Evolutionary conservation across 2,888 invertebrate genomes (phyloP).

Genomic region (Allolobophora icterica): DNA sequence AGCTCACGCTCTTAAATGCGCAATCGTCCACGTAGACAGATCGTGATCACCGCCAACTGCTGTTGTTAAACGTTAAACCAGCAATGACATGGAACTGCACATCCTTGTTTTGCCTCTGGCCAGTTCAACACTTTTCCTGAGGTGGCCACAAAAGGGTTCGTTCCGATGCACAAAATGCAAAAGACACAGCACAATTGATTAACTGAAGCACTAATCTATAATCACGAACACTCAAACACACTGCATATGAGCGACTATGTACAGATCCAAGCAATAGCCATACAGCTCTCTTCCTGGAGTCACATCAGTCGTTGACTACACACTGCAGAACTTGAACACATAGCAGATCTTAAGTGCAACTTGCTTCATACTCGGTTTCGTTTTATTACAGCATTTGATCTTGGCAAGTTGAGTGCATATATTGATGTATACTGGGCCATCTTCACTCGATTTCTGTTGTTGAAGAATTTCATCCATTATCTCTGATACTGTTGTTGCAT

Average conservation of each 20-base stretch:
- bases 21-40: neutral
- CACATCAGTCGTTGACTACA: neutral
- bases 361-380: neutral
- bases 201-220: neutral
- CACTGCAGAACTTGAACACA: neutral
- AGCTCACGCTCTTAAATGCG: neutral
- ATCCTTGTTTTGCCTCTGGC: neutral
- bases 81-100: neutral
- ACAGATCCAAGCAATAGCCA: neutral
- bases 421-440: neutral
- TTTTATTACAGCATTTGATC: neutral
- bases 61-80: conserved; percentile 17
- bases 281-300: neutral
- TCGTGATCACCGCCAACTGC: neutral
- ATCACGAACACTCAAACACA: conserved; percentile 7
- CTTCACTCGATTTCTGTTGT: neutral
- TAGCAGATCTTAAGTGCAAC: neutral
- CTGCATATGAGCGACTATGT: neutral
- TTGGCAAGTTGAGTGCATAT: neutral
- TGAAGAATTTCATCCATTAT: neutral
- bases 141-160: neutral
- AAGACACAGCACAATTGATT: neutral
- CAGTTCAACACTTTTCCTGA: neutral
- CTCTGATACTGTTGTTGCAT: neutral
- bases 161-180: neutral